A percentile compares a stretch with the other conserved stretches of the same genome.
Conservation (phyloP, 2,888 invertebrate species). For the Hoplodrina blanda region DNA sequence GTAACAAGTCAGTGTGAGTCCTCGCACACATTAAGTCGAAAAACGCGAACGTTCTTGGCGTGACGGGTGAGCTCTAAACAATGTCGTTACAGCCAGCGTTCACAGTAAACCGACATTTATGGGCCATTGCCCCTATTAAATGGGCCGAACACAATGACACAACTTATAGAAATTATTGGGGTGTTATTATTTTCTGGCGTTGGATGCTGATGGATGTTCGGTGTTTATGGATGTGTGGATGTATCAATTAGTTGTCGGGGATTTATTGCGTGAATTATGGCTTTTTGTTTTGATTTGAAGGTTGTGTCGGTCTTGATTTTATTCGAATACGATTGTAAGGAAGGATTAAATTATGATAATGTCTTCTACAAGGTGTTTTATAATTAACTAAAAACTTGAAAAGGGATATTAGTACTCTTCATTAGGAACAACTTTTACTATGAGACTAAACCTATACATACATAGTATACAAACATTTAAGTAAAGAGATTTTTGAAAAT, state of each 20-base stretch:
- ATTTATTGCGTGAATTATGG: background rate
- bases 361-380: no score
- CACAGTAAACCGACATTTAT: constrained; percentile 64
- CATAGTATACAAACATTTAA: no score
- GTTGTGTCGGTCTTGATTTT: background rate
- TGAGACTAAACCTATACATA: no score
- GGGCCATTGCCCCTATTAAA: constrained; percentile 64
- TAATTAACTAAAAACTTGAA: no score
- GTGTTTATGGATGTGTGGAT: constrained; percentile 21
- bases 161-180: constrained; percentile 63
- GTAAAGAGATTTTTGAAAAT: no score
- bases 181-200: constrained; percentile 60
- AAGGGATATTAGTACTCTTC: no score
- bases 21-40: constrained; percentile 38
- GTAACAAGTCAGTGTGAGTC: constrained; percentile 34
- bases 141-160: constrained; percentile 64
- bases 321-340: no score
- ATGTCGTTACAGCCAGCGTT: constrained; percentile 61
- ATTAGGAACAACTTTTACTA: no score
- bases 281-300: background rate
- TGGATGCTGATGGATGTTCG: constrained; percentile 36
- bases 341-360: no score
- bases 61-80: constrained; percentile 64
- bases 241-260: constrained; percentile 30
- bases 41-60: constrained; percentile 51